phyloP scores from a whole-genome alignment of 2,797 vertebrate species.

The Pterois miles region DNA sequence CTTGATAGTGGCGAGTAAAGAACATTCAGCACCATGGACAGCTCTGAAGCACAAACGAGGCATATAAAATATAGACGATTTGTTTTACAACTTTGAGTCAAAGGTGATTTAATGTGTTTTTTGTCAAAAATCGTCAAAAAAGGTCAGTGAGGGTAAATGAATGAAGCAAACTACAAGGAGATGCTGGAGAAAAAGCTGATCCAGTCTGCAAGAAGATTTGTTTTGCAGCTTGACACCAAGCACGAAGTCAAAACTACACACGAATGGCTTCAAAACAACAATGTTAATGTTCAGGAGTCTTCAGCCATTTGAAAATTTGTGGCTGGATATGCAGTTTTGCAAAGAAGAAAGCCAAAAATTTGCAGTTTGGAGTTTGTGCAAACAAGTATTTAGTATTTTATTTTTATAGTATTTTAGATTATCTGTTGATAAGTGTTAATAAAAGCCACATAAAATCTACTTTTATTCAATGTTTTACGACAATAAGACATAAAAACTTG shows the following conservation, averaged over 20 bases:
- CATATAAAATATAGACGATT: neutral
- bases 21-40: conserved; percentile 36
- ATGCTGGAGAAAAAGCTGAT: neutral
- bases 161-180: neutral
- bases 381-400: neutral
- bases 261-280: neutral
- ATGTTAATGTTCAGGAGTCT: neutral
- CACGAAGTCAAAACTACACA: neutral
- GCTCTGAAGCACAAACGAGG: neutral
- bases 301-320: neutral
- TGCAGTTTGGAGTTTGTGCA: neutral
- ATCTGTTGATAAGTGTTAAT: neutral
- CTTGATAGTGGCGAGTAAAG: conserved; percentile 59
- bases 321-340: neutral
- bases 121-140: too few relatives aligned
- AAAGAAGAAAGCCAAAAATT: neutral
- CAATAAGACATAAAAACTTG: neutral
- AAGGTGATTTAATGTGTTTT: neutral
- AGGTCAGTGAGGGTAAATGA: neutral
- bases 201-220: neutral
- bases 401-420: neutral
- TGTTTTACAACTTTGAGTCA: neutral
- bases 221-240: neutral
- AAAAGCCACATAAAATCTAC: neutral
- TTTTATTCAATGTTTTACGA: neutral